Conservation (phyloP, 2,797 vertebrate genomes). For the Xenentodon cancila region DNA sequence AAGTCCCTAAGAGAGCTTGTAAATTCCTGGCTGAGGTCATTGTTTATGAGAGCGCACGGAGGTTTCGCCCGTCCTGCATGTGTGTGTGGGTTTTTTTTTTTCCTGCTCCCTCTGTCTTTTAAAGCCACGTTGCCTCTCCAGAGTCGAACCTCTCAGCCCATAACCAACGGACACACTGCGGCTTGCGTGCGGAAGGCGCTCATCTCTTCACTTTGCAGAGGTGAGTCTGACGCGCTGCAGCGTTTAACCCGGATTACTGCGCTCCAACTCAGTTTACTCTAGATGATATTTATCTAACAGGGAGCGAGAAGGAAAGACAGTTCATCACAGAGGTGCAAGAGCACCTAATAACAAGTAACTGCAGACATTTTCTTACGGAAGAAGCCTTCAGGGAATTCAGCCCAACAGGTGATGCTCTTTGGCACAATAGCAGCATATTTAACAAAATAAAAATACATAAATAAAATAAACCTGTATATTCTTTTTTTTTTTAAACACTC, state of each 20-base stretch:
- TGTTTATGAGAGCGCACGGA: constrained; percentile 73
- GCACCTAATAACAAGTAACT: background rate
- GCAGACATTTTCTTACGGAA: background rate
- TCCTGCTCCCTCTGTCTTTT: constrained; percentile 43
- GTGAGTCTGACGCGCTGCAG: constrained; percentile 58
- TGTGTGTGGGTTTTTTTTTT: background rate
- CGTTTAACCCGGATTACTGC: background rate
- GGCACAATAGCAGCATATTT: background rate
- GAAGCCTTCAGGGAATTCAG: background rate
- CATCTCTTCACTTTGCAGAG: constrained; percentile 51
- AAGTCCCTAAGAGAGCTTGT: constrained; percentile 45
- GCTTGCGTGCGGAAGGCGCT: constrained; percentile 29
- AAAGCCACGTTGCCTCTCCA: constrained; percentile 61
- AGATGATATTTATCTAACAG: background rate
- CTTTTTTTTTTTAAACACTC: background rate
- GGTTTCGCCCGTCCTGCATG: constrained; percentile 70
- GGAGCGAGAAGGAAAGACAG: background rate
- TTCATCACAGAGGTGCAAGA: background rate
- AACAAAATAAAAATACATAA: background rate
- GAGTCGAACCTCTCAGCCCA: constrained; percentile 45
- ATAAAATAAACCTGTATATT: background rate
- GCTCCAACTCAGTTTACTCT: background rate
- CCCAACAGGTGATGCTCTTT: constrained; percentile 36
- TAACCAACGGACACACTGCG: constrained; percentile 41
- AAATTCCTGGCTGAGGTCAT: constrained; percentile 84